A percentile compares a stretch with the other conserved stretches of the same genome.
Evolutionary conservation across 2,113 vertebrate species (phyloP).

Genomic region (Melospiza georgiana): DNA sequence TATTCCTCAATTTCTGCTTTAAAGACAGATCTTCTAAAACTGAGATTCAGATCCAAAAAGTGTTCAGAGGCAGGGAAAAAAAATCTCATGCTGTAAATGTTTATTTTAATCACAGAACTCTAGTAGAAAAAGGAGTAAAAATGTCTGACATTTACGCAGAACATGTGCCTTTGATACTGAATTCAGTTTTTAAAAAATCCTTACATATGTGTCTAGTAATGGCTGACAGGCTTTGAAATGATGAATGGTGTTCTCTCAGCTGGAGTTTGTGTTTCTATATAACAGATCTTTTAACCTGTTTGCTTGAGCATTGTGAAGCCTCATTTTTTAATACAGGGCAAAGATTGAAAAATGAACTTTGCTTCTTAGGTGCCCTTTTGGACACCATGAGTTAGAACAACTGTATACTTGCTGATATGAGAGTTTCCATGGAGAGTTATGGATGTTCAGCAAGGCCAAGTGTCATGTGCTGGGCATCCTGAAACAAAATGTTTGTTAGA

Average conservation of each 20-base stretch:
- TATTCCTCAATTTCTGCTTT: slow-evolving; percentile 8
- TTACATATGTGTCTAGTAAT: not conserved
- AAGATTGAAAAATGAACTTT: not conserved
- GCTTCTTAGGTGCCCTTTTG: not conserved
- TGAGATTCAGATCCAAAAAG: not conserved
- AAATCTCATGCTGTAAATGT: not conserved
- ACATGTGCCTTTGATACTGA: not conserved
- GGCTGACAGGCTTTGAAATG: not conserved
- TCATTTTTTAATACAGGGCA: not conserved
- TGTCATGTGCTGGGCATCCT: not conserved
- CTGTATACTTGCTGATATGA: not conserved
- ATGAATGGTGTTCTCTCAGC: not conserved
- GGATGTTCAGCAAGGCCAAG: not conserved
- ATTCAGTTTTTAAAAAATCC: not conserved
- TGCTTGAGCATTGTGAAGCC: not conserved
- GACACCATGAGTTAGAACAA: not conserved
- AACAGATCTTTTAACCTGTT: not conserved
- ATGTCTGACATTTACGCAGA: not conserved
- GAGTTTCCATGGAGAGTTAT: not conserved
- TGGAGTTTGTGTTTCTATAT: not conserved
- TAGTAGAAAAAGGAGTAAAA: slow-evolving; percentile 26
- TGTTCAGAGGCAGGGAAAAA: not conserved
- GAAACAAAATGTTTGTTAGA: not conserved
- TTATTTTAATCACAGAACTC: slow-evolving; percentile 45
- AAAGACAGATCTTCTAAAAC: slow-evolving; percentile 7